Conservation (phyloP, 2,797 vertebrate species). For the Chiroxiphia lanceolata region DNA sequence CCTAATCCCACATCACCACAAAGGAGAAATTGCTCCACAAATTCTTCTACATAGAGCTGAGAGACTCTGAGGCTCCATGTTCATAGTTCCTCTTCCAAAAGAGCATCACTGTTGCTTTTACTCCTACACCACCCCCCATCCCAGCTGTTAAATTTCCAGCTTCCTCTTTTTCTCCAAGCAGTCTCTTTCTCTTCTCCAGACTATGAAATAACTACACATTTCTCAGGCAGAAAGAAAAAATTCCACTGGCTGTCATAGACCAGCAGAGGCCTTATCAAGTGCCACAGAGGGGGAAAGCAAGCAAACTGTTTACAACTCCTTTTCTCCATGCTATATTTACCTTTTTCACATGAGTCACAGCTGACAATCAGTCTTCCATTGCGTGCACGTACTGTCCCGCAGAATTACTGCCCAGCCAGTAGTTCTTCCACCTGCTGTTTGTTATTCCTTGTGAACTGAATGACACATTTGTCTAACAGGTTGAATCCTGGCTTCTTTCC, state of each 20-base stretch:
- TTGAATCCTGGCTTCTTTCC: background rate
- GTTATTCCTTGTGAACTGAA: background rate
- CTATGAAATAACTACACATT: background rate
- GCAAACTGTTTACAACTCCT: background rate
- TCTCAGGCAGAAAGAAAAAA: background rate
- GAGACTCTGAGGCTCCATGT: background rate
- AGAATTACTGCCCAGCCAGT: background rate
- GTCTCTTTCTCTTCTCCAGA: background rate
- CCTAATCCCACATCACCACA: background rate
- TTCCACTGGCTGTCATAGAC: background rate
- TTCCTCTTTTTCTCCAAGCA: background rate
- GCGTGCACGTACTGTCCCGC: rapidly evolving
- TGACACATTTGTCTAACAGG: background rate
- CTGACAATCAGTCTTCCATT: background rate
- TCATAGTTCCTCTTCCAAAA: background rate
- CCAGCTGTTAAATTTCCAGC: background rate
- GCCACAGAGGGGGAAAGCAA: background rate
- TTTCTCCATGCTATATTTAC: background rate
- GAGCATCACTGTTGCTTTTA: background rate
- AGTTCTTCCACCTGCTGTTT: background rate
- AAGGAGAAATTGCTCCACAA: background rate
- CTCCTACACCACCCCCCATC: rapidly evolving
- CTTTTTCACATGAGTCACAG: background rate
- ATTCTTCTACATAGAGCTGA: background rate
- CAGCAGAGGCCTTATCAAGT: background rate